Evolutionary conservation across 92 coral and sea anemone species (phyloP).

Genomic region (Phymanthus crucifer): DNA sequence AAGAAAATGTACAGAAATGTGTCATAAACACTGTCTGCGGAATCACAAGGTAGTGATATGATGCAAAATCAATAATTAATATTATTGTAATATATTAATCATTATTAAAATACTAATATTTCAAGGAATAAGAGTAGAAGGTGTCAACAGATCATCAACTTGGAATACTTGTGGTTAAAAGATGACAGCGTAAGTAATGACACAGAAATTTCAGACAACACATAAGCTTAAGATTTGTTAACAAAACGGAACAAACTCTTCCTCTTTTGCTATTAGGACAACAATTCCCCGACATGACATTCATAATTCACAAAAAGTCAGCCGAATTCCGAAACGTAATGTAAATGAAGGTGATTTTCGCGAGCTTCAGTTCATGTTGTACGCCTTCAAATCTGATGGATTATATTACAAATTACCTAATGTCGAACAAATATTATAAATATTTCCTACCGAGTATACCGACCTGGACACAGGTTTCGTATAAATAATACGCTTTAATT

Average conservation of each 20-base stretch:
- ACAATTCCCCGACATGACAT: not conserved
- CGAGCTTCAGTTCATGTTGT: not conserved
- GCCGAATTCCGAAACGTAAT: not conserved
- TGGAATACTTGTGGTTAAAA: not conserved
- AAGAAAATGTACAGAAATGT: not conserved
- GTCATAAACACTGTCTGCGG: not conserved
- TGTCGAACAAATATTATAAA: not conserved
- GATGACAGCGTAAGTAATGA: not conserved
- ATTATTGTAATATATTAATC: not conserved
- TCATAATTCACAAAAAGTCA: not conserved
- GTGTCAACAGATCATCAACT: not conserved
- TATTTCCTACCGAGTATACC: not conserved
- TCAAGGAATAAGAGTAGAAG: not conserved
- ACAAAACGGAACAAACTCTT: not conserved
- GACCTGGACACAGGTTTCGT: not conserved
- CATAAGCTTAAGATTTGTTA: not conserved
- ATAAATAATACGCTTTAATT: not conserved
- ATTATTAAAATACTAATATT: not conserved
- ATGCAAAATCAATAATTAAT: not conserved
- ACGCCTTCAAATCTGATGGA: not conserved
- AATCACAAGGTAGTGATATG: not conserved
- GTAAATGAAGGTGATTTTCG: not conserved
- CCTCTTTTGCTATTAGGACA: not conserved
- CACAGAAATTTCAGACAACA: not conserved
- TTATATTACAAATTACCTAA: slow-evolving; percentile 1